Evolutionary conservation across 2,113 vertebrate species (phyloP), one percentile per base, ranked within the genome.

Genomic region (Platichthys flesus): DNA sequence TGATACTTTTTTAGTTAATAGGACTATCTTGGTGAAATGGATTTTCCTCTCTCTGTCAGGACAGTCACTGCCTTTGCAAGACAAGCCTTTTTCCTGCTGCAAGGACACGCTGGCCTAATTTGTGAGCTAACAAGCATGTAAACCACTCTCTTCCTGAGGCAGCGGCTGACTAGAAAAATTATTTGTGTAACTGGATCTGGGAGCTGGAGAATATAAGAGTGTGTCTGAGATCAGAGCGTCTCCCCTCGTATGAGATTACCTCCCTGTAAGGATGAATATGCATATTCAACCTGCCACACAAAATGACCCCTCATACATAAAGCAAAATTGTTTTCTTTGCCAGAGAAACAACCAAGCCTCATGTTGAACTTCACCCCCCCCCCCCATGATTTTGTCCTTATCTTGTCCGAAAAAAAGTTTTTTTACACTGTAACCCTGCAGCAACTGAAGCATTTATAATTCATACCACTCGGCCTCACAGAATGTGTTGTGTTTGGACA

Each of bases 81-180:
- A 85, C 84, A 82, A 85, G 85, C 71, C 78, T 67, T 86, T 87
- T 88, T 81, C 72, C 71, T 84, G 84, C 90, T 90, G 63, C 86
- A 93, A 94, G 93, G 91, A 91, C 91, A 90, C 54, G 51, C 61
- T 92, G 92, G 87, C 92, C 93, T 91, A 88, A 93, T 93, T 95
- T 92, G 81, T 51, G 81, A 83, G 79, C 83, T 88, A 94, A 91
- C 88, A 91, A 91, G 88, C 88, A 90, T 88, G 84, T 91, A 89
- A 93, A 92, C 89, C 83, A 88, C 67, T 83, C 71, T 68, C 57
- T 26, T 86, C 87, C 81, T 52, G 7, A 87, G 82, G 89, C 89
- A 60, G 64, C 40, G 42, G 60, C 81, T 58, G 62, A 69, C 24
- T 42, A 69, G n/a, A 71, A 82, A 85, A 85, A 55, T 68, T 69